Conservation (phyloP, 2,797 vertebrate species). For the Mormyrops boulengeri region DNA sequence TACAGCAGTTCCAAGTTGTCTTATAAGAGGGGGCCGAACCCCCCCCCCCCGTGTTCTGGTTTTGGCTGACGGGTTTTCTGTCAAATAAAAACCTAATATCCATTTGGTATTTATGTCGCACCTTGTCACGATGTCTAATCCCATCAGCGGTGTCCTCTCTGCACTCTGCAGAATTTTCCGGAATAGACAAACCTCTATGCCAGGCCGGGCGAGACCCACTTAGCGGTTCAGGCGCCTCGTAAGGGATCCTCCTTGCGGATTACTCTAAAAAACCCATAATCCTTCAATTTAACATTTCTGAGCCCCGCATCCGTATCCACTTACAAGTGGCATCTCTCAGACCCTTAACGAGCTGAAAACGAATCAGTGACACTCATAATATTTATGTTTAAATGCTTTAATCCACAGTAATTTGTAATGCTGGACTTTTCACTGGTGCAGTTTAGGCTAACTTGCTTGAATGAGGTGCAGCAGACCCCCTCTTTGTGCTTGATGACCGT, state of each 20-base stretch:
- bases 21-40: background rate
- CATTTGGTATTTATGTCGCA: background rate
- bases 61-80: background rate
- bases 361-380: background rate
- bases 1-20: background rate
- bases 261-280: slow-evolving; percentile 10
- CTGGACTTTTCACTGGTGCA: background rate
- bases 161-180: background rate
- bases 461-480: background rate
- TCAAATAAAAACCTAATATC: slow-evolving; percentile 13
- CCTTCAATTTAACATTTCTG: slow-evolving; percentile 13
- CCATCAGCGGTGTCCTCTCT: background rate
- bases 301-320: background rate
- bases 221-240: background rate
- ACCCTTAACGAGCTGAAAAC: background rate
- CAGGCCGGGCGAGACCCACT: background rate
- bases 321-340: background rate
- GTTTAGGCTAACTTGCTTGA: background rate
- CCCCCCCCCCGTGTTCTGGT: background rate
- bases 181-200: slow-evolving; percentile 12
- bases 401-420: background rate
- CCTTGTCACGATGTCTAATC: slow-evolving; percentile 23
- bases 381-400: background rate
- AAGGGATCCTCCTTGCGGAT: background rate
- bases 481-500: background rate